Evolutionary conservation across 2,113 vertebrate genomes (phyloP).

Genomic region (Rhineura floridana): DNA sequence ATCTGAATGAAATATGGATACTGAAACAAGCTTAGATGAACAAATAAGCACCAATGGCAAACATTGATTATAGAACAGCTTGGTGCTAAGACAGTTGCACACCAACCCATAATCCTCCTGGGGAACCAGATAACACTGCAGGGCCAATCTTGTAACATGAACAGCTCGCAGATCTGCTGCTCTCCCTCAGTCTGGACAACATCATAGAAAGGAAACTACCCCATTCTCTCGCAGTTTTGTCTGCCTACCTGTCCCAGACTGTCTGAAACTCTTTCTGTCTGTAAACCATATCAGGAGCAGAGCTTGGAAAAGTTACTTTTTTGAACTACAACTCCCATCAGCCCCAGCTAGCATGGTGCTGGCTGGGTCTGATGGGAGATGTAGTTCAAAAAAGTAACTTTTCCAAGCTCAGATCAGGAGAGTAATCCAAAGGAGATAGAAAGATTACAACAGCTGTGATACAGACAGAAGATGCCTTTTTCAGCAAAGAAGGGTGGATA

Average conservation of each 20-base stretch:
- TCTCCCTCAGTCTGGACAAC: background rate
- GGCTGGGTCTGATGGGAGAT: too few relatives aligned
- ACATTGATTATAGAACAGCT: background rate
- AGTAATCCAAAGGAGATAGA: background rate
- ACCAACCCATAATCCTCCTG: background rate
- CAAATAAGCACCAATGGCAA: background rate
- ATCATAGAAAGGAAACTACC: too few relatives aligned
- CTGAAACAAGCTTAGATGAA: constrained; percentile 4
- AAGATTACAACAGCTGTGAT: background rate
- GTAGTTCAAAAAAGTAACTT: too few relatives aligned
- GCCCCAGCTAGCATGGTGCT: too few relatives aligned
- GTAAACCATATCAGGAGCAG: background rate
- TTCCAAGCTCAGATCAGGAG: too few relatives aligned
- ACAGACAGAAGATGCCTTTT: background rate
- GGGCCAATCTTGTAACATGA: too few relatives aligned
- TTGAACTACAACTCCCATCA: too few relatives aligned
- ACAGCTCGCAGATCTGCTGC: background rate
- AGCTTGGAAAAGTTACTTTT: too few relatives aligned
- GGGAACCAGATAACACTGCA: background rate
- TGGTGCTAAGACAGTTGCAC: background rate
- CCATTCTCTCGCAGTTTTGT: background rate
- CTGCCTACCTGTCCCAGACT: background rate
- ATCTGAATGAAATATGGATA: constrained; percentile 12
- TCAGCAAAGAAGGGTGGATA: background rate
- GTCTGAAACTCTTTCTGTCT: background rate